Percentiles rank a stretch among this genome's conserved stretches.
Conservation (phyloP, 2,888 invertebrate genomes). For the Acanthosoma haemorrhoidale region DNA sequence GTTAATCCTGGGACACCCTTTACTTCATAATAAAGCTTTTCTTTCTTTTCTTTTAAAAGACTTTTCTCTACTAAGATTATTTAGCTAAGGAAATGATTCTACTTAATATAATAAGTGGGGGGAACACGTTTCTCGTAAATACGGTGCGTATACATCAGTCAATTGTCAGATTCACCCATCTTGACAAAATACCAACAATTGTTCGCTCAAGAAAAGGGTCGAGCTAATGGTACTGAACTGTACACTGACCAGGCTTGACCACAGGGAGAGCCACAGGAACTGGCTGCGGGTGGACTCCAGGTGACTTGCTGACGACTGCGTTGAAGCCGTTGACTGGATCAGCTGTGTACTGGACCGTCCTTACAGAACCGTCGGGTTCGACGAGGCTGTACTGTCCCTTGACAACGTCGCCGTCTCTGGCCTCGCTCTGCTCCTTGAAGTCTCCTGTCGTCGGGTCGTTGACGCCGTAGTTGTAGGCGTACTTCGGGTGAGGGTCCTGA, state of each 20-base stretch:
- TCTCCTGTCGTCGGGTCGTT: constrained; percentile 7
- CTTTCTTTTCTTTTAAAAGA: too few relatives aligned
- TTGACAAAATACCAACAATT: too few relatives aligned
- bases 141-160: too few relatives aligned
- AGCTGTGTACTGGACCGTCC: background rate
- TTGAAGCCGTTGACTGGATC: background rate
- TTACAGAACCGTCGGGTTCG: background rate
- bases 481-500: constrained; percentile 3
- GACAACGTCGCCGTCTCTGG: background rate
- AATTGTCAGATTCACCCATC: too few relatives aligned
- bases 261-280: background rate
- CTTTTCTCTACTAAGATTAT: too few relatives aligned
- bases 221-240: too few relatives aligned
- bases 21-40: too few relatives aligned
- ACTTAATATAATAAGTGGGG: too few relatives aligned
- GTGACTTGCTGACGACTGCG: background rate
- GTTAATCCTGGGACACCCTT: too few relatives aligned
- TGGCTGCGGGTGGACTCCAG: background rate
- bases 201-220: too few relatives aligned
- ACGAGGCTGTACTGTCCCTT: constrained; percentile 3
- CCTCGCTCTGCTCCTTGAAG: background rate
- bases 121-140: too few relatives aligned
- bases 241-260: background rate
- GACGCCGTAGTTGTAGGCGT: background rate
- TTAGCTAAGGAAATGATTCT: too few relatives aligned